Percentiles rank a stretch among this genome's conserved stretches.
Evolutionary conservation across 2,113 vertebrate species (phyloP).

Genomic region (Chaenogobius annularis): DNA sequence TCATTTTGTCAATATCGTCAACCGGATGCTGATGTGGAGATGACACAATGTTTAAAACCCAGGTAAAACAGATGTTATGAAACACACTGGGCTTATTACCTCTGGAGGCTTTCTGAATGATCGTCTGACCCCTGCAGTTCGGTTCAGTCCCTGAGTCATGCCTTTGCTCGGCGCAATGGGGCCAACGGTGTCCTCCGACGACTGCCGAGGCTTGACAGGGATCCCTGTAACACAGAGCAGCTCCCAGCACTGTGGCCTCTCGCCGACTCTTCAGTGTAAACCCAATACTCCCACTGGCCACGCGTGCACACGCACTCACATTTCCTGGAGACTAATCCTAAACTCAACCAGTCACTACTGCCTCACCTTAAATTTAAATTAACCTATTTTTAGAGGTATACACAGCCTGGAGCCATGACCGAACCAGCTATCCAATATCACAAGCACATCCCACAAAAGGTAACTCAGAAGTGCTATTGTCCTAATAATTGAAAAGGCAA

Average conservation of each 20-base stretch:
- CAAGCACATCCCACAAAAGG: constrained; percentile 20
- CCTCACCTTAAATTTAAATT: too few species aligned
- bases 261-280: constrained; percentile 34
- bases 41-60: neutral
- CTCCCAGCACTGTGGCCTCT: constrained; percentile 35
- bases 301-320: neutral
- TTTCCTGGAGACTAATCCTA: too few species aligned
- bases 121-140: constrained; percentile 90
- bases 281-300: constrained; percentile 40
- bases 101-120: constrained; percentile 95
- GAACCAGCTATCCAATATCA: constrained; percentile 53
- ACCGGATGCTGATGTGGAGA: constrained; percentile 84
- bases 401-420: constrained; percentile 45
- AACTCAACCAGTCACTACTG: too few species aligned
- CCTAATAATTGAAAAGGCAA: neutral
- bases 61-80: neutral
- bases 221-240: constrained; percentile 79
- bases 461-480: constrained; percentile 49
- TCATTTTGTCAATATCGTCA: constrained; percentile 99
- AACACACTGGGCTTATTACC: constrained; percentile 71
- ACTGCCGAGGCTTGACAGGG: constrained; percentile 89
- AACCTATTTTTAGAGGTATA: too few species aligned
- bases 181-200: constrained; percentile 85
- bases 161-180: constrained; percentile 89
- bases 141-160: constrained; percentile 90